These are phyloP conservation scores for Chelidonichthys spinosus DNA, from an alignment of 2,797 vertebrate species.

Conservation along the genomic window DNA sequence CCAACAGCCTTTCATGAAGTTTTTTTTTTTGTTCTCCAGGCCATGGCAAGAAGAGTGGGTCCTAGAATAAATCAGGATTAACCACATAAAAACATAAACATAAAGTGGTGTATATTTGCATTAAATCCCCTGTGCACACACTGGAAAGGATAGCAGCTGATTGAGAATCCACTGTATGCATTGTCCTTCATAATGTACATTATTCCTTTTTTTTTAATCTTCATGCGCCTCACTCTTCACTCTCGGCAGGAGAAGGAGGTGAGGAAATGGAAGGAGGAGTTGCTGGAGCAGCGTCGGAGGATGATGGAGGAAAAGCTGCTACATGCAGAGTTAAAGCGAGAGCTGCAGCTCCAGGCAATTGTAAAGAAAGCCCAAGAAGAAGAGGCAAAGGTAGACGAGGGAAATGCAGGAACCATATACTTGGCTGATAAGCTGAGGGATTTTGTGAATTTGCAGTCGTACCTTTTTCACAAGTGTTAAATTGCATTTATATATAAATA, in stretches of 20 bases:
- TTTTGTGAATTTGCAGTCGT: conserved; percentile 1
- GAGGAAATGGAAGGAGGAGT: conserved; percentile 97
- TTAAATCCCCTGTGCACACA: conserved; percentile 54
- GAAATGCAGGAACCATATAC: neutral
- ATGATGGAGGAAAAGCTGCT: conserved; percentile 99
- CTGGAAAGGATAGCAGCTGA: conserved; percentile 37
- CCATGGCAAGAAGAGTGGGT: conserved; percentile 70
- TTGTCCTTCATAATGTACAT: conserved; percentile 29
- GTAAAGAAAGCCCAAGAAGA: conserved; percentile 99
- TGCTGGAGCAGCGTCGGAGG: conserved; percentile 93
- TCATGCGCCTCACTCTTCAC: conserved; percentile 17
- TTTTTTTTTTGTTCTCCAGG: conserved; percentile 80
- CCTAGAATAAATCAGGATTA: conserved; percentile 76
- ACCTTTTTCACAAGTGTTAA: neutral
- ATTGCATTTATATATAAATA: neutral
- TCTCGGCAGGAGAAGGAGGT: conserved; percentile 94
- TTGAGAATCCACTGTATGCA: conserved; percentile 45
- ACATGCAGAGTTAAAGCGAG: conserved; percentile 96
- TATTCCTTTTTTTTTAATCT: conserved; percentile 15
- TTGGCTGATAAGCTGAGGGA: neutral
- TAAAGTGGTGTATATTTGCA: conserved; percentile 70
- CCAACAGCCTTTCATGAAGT: conserved; percentile 77
- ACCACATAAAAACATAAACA: conserved; percentile 73
- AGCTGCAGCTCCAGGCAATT: conserved; percentile 97
- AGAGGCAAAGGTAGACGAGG: conserved; percentile 91